Base-by-base conservation (phyloP, 2,888 invertebrate genomes). In the Rhingia rostrata region DNA sequence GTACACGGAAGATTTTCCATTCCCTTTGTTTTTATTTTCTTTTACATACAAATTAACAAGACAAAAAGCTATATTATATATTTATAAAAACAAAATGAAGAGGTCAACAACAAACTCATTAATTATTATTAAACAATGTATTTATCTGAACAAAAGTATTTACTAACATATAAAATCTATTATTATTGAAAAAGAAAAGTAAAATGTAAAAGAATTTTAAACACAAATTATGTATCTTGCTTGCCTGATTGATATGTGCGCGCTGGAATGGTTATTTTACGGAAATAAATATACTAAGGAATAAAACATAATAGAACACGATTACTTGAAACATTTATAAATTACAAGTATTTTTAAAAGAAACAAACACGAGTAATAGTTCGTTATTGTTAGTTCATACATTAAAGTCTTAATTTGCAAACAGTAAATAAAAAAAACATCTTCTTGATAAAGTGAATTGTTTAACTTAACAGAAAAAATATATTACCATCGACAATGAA, bases 181-280 rank as follows among this genome's bases (percentile, higher is more conserved):
- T 53, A 58, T 43, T 72, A 72, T 22, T 63, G n/a, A 54, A 45
- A 66, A 58, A 61, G 12, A 9, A 37, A 53, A 53, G 60, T 32
- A 54, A 51, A 54, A 61, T 61, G n/a, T n/a, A n/a, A n/a, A 2
- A 22, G 22, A 22, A 22, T 45, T 45, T 63, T 32, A 49, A 83
- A 78, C 54, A 83, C 61, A 78, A 78, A 61, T 67, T 74, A 80
- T 84, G 69, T 84, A 84, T 70, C 80, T 64, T 84, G 84, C 84
- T 84, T 84, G 80, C 80, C 84, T 80, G 74, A 70, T 84, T 84
- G 80, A 80, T 84, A 84, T 70, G 84, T 80, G 80, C 80, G 80
- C 80, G 84, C 84, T 84, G 80, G 70, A 75, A 75, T 80, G 22
- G 70, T 80, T 84, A 51, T 72, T 83, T 83, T 82, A 63, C 60